Conservation (phyloP, 2,113 vertebrate species). For the Cyprinodon brontotheroides region DNA sequence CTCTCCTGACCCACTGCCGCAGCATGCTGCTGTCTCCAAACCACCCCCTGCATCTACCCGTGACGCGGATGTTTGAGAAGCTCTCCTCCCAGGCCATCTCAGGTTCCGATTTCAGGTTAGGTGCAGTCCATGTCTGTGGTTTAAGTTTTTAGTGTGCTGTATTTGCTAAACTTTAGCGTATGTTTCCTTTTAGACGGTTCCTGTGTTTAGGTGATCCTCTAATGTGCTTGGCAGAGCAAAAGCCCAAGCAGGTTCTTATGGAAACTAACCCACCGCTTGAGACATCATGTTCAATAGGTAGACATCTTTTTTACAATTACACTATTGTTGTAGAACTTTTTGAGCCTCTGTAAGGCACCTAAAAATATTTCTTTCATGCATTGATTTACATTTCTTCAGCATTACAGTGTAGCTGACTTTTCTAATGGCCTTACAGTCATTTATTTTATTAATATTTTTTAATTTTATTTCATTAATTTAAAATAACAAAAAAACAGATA, state of each 20-base stretch:
- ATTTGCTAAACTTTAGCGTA: background rate
- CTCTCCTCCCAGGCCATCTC: conserved; percentile 91
- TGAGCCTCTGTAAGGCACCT: background rate
- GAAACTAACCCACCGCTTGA: conserved; percentile 6
- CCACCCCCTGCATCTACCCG: conserved; percentile 82
- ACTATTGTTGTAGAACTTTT: background rate
- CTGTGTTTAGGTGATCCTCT: conserved; percentile 80
- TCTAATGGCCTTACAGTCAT: background rate
- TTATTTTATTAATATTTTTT: background rate
- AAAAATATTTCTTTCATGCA: background rate
- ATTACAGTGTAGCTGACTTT: background rate
- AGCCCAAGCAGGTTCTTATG: background rate
- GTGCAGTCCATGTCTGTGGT: background rate
- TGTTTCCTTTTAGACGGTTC: conserved; percentile 81
- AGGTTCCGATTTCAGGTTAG: conserved; percentile 85
- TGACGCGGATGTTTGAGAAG: conserved; percentile 91
- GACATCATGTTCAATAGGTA: conserved; percentile 54
- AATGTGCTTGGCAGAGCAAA: conserved; percentile 65
- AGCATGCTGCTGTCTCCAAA: conserved; percentile 69
- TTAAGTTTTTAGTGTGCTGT: background rate
- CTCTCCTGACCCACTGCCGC: conserved; percentile 79
- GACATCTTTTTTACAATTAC: background rate
- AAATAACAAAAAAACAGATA: no score
- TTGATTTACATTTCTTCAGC: no score
- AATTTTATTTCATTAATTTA: no score